phyloP scores from a whole-genome alignment of 2,888 invertebrate genomes.

The Desoria tigrina region DNA sequence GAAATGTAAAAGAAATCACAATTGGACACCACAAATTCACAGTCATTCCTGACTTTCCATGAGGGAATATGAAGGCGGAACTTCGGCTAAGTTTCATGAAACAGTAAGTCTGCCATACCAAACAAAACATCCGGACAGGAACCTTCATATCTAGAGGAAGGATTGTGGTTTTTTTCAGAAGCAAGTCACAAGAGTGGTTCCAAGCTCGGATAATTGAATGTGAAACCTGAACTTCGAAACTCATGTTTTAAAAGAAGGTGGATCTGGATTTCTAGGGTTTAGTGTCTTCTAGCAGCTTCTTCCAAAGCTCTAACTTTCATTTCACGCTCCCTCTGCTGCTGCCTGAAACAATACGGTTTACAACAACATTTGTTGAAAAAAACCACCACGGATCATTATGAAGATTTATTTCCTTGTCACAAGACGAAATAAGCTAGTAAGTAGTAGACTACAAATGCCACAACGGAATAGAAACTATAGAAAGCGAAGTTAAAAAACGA shows the following conservation, averaged over 20 bases:
- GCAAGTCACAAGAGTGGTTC: not conserved
- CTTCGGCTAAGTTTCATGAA: too few species aligned
- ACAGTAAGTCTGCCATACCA: not conserved
- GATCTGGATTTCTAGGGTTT: slow-evolving; percentile 22
- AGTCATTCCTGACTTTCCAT: too few species aligned
- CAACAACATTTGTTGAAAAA: slow-evolving; percentile 38
- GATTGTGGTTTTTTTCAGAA: slow-evolving; percentile 1
- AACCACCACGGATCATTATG: not conserved
- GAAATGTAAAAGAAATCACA: too few species aligned
- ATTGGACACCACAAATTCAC: too few species aligned
- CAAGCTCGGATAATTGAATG: not conserved
- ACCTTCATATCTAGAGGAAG: slow-evolving; percentile 1
- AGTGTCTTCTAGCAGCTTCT: slow-evolving; percentile 76
- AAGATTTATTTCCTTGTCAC: too few species aligned
- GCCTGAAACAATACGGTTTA: slow-evolving; percentile 60
- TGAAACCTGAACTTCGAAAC: slow-evolving; percentile 5
- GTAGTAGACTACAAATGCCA: slow-evolving; percentile 15
- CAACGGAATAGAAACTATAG: slow-evolving; percentile 12
- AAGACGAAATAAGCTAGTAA: slow-evolving; percentile 18
- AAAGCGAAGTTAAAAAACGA: slow-evolving; percentile 15
- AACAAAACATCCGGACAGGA: not conserved
- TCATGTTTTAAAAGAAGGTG: slow-evolving; percentile 8
- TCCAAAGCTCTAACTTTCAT: slow-evolving; percentile 81
- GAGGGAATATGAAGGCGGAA: too few species aligned
- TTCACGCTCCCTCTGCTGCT: slow-evolving; percentile 77